Base-by-base conservation (phyloP, 2,113 vertebrate genomes). In the Anarrhichthys ocellatus region DNA sequence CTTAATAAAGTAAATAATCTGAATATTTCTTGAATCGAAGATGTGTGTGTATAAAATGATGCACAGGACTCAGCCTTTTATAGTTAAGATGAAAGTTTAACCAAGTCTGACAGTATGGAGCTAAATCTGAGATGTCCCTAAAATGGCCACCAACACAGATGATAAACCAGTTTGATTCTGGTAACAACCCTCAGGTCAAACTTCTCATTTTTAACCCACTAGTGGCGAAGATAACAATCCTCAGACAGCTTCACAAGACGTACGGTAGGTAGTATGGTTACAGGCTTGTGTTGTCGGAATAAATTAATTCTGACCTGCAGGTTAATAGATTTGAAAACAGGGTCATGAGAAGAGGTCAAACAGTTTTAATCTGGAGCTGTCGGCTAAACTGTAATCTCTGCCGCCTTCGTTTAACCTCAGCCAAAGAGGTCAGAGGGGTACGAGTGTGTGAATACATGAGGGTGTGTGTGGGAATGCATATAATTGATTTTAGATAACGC, bases 351-450 rank as follows among this genome's bases (percentile, higher is more conserved):
- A 42, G 27, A 59, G 52, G 64, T 81, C 48, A 62, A 58, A 61
- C 32, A 0, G 38, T 59, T 76, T 82, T 44, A 61, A 73, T 79
- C 75, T 58, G 56, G 29, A 54, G 22, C 64, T 78, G 64, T 52
- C 9, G 11, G 7, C n/a, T 68, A 27, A 75, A 46, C 76, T 66
- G 5, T 79, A 80, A 84, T 84, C 81, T 66, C 42, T 69, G 46
- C 65, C 66, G 69, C 75, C 61, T 76, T 63, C 22, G 18, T 67
- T 62, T 54, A n/a, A 71, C 63, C 76, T 74, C 48, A 54, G 62
- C n/a, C 15, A 40, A 6, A 58, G 64, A 54, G 81, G 40, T 82
- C 79, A 88, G 75, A 76, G 62, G 66, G 63, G 15, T 9, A 3
- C 14, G 32, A 5, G 11, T 44, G 34, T 32, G 46, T 70, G 46